Evolutionary conservation across 2,888 invertebrate species (phyloP), one percentile per base, ranked within the genome.

Genomic region (Clitarchus hookeri): DNA sequence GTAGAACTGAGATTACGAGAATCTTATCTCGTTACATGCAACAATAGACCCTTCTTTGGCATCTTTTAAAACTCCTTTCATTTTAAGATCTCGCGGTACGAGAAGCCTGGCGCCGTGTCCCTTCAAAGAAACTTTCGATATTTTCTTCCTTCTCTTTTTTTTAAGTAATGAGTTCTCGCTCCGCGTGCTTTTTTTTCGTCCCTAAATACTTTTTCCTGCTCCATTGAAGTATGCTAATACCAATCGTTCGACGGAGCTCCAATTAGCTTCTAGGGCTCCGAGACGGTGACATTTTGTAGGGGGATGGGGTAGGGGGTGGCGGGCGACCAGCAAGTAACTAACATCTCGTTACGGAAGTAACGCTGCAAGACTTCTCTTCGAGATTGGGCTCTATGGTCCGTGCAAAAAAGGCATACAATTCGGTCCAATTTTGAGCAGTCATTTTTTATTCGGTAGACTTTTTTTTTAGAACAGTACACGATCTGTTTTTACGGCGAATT

Each of bases 171-270:
- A 65, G 65, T 65, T 65, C 16, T 65, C 16, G n/a, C 65, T 65
- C 65, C 23, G n/a, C 23, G 65, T n/a, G 65, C n/a, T 19, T 23
- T 65, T n/a, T 65, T n/a, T 65, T n/a, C 8, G 65, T 65, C 16
- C 65, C 65, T 65, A 65, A 65, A 65, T 65, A 65, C 65, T 65
- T 65, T 65, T 65, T 23, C 65, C 65, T 65, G 19, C 65, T 65
- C 65, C 65, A 65, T 65, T 65, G 65, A 65, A 65, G 65, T 65
- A 65, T 65, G 65, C 65, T 65, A 65, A 65, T 65, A 65, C 65
- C 65, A n/a, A 65, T 65, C 65, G 65, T 65, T 65, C 65, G 65
- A 23, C 65, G 65, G 23, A 65, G 65, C 65, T 65, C 65, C 65
- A 65, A 65, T 65, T 65, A 65, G 65, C 65, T 65, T 65, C 65